Evolutionary conservation across 2,888 invertebrate species (phyloP).

Genomic region (Melanostoma scalare): DNA sequence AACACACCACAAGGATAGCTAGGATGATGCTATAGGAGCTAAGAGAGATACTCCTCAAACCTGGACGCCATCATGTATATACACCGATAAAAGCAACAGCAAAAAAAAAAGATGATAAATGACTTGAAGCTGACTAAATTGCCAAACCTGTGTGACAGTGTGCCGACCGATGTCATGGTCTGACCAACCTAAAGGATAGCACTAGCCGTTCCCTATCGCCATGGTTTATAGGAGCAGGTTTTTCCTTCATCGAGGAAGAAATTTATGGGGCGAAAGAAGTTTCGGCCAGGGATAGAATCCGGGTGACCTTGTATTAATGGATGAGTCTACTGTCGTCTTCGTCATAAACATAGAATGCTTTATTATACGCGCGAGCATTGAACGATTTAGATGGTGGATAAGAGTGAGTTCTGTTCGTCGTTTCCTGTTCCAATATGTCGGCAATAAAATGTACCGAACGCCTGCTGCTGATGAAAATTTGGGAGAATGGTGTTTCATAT

Average conservation of each 20-base stretch:
- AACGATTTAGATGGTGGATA: conserved; percentile 56
- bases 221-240: conserved; percentile 5
- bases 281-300: conserved; percentile 37
- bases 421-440: conserved; percentile 61
- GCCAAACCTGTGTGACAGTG: conserved; percentile 60
- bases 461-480: conserved; percentile 38
- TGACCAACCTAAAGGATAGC: conserved; percentile 33
- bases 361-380: conserved; percentile 59
- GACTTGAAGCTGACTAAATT: conserved; percentile 64
- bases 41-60: background rate
- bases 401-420: conserved; percentile 32
- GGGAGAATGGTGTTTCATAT: conserved; percentile 27
- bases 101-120: conserved; percentile 61
- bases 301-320: conserved; percentile 64
- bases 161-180: conserved; percentile 55
- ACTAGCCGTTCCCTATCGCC: conserved; percentile 25
- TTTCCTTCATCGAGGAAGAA: conserved; percentile 36
- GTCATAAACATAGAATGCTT: conserved; percentile 60
- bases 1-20: conserved; percentile 29
- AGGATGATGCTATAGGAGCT: background rate
- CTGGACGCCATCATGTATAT: conserved; percentile 23
- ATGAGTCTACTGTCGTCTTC: conserved; percentile 59
- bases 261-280: conserved; percentile 63
- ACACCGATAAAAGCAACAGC: conserved; percentile 8
- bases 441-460: conserved; percentile 41